Evolutionary conservation across 2,113 vertebrate species (phyloP).

Genomic region (Phycodurus eques): DNA sequence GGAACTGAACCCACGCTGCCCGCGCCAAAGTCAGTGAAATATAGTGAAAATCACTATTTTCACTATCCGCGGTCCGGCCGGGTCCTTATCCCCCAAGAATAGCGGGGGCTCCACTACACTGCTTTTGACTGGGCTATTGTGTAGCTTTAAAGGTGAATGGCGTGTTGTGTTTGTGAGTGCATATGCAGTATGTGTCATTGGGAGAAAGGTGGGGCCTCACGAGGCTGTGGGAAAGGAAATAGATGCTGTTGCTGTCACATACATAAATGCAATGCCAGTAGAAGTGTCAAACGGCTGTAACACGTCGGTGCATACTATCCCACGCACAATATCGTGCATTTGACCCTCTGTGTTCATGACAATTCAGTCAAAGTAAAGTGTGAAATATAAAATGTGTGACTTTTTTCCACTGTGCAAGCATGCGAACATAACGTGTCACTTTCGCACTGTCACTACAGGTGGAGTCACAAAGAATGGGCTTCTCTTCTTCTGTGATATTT

Average conservation of each 20-base stretch:
- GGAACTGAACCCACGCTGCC: too few relatives aligned
- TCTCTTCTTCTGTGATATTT: conserved; percentile 30
- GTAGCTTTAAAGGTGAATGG: conserved; percentile 38
- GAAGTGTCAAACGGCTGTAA: conserved; percentile 73
- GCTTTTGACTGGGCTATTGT: conserved; percentile 44
- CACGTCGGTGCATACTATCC: conserved; percentile 54
- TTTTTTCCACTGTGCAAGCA: conserved; percentile 27
- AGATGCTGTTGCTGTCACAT: conserved; percentile 53
- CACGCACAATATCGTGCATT: conserved; percentile 38
- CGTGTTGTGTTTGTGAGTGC: conserved; percentile 33
- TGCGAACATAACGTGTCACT: conserved; percentile 3
- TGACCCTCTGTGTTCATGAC: conserved; percentile 3
- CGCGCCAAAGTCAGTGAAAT: too few relatives aligned
- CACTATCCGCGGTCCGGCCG: too few relatives aligned
- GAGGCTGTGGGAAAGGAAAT: conserved; percentile 62
- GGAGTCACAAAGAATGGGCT: conserved; percentile 26
- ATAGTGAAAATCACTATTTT: too few relatives aligned
- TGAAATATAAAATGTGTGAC: conserved; percentile 36
- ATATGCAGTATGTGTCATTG: conserved; percentile 17
- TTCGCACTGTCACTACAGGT: conserved; percentile 2
- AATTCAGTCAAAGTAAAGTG: conserved; percentile 25
- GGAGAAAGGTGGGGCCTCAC: conserved; percentile 43
- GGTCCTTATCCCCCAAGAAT: too few relatives aligned
- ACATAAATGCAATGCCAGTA: conserved; percentile 59
- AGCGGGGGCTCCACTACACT: background rate